Conservation (phyloP, 2,888 invertebrate species). For the Ramazzottius varieornatus region DNA sequence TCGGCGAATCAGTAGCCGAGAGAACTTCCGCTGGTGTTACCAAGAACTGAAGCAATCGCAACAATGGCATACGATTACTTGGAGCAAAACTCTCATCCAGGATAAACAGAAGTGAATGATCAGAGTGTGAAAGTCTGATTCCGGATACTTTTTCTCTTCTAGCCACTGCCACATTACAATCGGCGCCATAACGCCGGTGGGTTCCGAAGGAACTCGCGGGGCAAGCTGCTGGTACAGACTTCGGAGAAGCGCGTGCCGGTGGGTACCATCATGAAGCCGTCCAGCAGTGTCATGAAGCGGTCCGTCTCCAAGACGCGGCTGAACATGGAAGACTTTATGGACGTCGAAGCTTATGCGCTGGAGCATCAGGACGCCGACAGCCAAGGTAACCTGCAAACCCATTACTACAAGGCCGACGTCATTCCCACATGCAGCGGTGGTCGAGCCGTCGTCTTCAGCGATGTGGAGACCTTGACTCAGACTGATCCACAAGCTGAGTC, state of each 20-base stretch:
- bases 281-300: constrained; percentile 43
- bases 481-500: constrained; percentile 13
- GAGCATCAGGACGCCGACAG: constrained; percentile 72
- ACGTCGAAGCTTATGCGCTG: constrained; percentile 59
- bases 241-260: constrained; percentile 7
- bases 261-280: constrained; percentile 62
- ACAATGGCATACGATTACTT: too few species aligned
- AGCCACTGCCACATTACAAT: too few species aligned
- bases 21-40: too few species aligned
- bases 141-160: too few species aligned
- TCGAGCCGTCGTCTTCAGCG: constrained; percentile 71
- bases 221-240: background rate
- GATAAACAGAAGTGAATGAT: too few species aligned
- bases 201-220: too few species aligned
- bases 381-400: constrained; percentile 73
- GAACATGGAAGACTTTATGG: constrained; percentile 40
- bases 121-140: too few species aligned
- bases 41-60: too few species aligned
- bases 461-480: constrained; percentile 64
- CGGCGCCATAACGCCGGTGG: too few species aligned
- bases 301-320: constrained; percentile 59
- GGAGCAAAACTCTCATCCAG: too few species aligned
- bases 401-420: constrained; percentile 71
- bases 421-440: constrained; percentile 80
- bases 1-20: too few species aligned